These are phyloP conservation scores for Nesogale talazaci DNA, from an alignment of 2,113 vertebrate species.

Conservation along the genomic window DNA sequence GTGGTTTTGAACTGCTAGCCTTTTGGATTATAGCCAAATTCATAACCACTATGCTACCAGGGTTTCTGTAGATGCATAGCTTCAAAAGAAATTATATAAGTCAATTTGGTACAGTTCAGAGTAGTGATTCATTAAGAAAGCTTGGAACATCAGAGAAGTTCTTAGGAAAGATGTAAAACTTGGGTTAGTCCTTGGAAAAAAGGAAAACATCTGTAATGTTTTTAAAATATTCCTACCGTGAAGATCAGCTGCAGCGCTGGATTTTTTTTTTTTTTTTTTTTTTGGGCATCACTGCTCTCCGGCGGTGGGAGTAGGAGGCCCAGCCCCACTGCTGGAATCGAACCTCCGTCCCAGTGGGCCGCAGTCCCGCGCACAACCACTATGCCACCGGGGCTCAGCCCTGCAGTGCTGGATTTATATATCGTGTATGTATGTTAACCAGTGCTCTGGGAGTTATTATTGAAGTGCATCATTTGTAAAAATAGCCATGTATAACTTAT, in stretches of 20 bases:
- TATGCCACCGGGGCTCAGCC: no score
- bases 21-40: no score
- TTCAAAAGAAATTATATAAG: neutral
- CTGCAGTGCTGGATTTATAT: conserved; percentile 43
- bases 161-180: neutral
- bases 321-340: no score
- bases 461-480: conserved; percentile 11
- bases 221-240: conserved; percentile 2
- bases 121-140: neutral
- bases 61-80: no score
- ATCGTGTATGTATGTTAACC: neutral
- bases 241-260: neutral
- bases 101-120: neutral
- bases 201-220: neutral
- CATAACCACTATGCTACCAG: no score
- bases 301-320: no score
- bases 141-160: neutral
- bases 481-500: conserved; percentile 46
- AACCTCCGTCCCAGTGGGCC: no score
- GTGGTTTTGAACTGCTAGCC: no score
- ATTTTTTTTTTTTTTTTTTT: no score
- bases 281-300: no score
- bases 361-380: no score
- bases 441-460: conserved; percentile 2
- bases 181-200: conserved; percentile 6